Base-by-base conservation (phyloP, 2,797 vertebrate genomes). In the Protosalanx chinensis region DNA sequence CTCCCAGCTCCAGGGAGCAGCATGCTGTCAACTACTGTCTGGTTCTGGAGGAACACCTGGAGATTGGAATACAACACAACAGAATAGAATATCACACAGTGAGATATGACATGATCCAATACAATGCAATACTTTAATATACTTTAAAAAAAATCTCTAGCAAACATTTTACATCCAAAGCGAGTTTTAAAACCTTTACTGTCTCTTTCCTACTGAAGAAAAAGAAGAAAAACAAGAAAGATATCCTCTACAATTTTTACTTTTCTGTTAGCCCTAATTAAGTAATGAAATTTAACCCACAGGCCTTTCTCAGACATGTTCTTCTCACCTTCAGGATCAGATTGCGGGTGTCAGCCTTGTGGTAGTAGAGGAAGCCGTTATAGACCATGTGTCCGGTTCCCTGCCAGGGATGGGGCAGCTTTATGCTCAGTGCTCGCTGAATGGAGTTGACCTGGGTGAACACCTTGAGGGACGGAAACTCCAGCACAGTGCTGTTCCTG, bases 301-400 rank as follows among this genome's bases (percentile, higher is more conserved):
- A 8, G 10, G 12, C 41, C 41, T 13, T 46, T 46, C 1, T 51
- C 4, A 56, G 18, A 56, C 4, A 5, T 1, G 6, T 16, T 16
- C 18, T 56, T 56, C 51, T 16, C 51, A 91, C 92, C 86, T 98
- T 98, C n/a, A 97, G 72, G 51, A 99, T 94, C 81, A 96, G 93
- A 64, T 95, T 97, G 74, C 86, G 67, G 23, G 96, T 96, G 53
- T 93, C 92, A 0, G 94, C 88, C 30, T 86, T 94, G 74, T 98
- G 96, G 85, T 93, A 96, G 89, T 95, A 98, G 5, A 98, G 83
- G 82, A 93, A 96, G 30, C 95, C 93, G 6, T 92, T 85, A 71
- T 94, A 92, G 71, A 97, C 83, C 5, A 92, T 76, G 0, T 97
- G 95, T 18, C 96, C 97, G 0, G 95, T 94, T 46, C 97, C 97